Base-by-base conservation (phyloP, 2,797 vertebrate species). In the Catharus ustulatus region DNA sequence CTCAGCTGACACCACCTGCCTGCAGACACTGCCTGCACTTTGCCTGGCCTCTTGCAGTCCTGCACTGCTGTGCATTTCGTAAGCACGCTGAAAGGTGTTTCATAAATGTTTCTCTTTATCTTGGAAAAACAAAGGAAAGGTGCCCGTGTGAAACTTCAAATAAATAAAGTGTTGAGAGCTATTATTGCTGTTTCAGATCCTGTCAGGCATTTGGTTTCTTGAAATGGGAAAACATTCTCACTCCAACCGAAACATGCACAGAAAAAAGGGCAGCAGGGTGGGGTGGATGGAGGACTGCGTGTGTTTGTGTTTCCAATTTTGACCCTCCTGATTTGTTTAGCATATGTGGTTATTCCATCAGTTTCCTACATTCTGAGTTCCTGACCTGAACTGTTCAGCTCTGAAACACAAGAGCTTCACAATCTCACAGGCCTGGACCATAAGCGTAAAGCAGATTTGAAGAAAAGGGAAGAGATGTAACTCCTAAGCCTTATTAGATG, bases 261-360 rank as follows among this genome's bases (percentile, higher is more conserved):
- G 61, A 30, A 66, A 89, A 89, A 89, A 79, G 55, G 23, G 32
- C 59, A 52, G 11, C 0, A 0, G n/a, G 32, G 15, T 73, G 51
- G 40, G 30, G 61, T 73, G 27, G 36, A 55, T 14, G 10, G 58
- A 67, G 67, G 27, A 54, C 45, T 71, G 43, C 42, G 84, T 64
- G 32, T 69, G 69, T 93, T 87, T 91, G n/a, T 63, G 67, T 86
- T 96, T 95, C 86, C 45, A 85, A 16, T 85, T 91, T 94, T 81
- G 77, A 76, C 32, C 57, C 15, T 83, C 48, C 32, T 90, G 80
- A 69, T 90, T 40, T 43, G 17, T 93, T 91, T 83, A 80, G 17
- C 76, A 63, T 45, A 17, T 55, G 36, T 57, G 42, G 61, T 57
- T 85, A n/a, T 59, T 80, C 22, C 57, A 43, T 22, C 59, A 26